Conservation (phyloP, 2,888 invertebrate species). For the Hydroisotoma schaefferi region DNA sequence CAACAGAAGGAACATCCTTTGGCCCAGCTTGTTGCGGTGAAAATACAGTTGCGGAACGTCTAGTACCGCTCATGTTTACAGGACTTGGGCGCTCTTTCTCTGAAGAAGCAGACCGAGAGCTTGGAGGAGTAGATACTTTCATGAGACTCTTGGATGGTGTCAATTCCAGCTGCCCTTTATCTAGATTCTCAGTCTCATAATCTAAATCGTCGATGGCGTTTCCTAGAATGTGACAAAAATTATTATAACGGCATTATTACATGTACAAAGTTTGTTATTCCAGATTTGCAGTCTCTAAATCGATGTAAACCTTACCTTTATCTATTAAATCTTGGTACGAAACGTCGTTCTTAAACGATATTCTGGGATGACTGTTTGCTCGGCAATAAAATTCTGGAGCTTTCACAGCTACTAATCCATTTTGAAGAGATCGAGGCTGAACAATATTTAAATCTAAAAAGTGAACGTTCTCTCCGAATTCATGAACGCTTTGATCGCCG, state of each 20-base stretch:
- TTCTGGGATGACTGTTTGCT: slow-evolving; percentile 37
- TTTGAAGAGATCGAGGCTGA: slow-evolving; percentile 84
- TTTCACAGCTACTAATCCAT: slow-evolving; percentile 64
- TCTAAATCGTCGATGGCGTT: too few species aligned
- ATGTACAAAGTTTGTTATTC: too few species aligned
- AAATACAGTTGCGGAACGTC: background rate
- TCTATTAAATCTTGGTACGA: slow-evolving; percentile 23
- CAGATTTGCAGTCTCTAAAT: too few species aligned
- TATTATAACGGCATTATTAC: too few species aligned
- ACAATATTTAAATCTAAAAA: slow-evolving; percentile 69
- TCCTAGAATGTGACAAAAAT: too few species aligned
- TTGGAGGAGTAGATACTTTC: background rate
- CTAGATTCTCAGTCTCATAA: too few species aligned
- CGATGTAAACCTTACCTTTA: background rate
- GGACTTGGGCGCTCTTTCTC: slow-evolving; percentile 8
- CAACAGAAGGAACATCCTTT: slow-evolving; percentile 25
- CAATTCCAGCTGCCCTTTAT: too few species aligned
- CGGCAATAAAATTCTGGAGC: slow-evolving; percentile 24
- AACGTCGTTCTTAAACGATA: slow-evolving; percentile 37
- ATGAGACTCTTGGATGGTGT: slow-evolving; percentile 6
- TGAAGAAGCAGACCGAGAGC: slow-evolving; percentile 9
- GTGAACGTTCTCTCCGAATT: slow-evolving; percentile 37
- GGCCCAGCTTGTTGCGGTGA: background rate
- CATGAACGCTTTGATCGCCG: slow-evolving; percentile 35
- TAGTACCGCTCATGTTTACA: background rate